phyloP scores from a whole-genome alignment of 2,797 vertebrate genomes.

The Sebastes hubbsi region DNA sequence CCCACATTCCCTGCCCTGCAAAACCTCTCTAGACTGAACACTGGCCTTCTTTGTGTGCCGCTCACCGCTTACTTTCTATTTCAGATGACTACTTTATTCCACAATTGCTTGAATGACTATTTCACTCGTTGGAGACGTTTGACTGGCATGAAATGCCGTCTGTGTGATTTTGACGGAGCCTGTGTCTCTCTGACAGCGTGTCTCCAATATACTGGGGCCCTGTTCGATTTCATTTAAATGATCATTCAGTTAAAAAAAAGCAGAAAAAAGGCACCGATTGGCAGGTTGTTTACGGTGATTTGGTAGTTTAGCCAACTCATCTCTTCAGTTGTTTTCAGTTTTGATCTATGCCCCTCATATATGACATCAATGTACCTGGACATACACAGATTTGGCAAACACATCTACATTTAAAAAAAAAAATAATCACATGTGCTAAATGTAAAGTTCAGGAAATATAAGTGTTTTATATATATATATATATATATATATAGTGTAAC shows the following conservation, averaged over 20 bases:
- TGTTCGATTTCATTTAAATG: slow-evolving; percentile 1
- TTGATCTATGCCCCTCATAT: background rate
- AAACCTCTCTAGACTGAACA: slow-evolving; percentile 52
- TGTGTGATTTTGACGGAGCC: background rate
- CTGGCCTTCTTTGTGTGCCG: slow-evolving; percentile 67
- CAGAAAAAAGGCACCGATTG: background rate
- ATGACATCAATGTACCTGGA: background rate
- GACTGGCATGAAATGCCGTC: slow-evolving; percentile 10
- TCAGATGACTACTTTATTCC: slow-evolving; percentile 63
- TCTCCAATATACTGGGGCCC: background rate
- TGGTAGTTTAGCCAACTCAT: background rate
- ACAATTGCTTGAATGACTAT: slow-evolving; percentile 35
- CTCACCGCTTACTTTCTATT: slow-evolving; percentile 53
- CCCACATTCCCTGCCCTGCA: slow-evolving; percentile 38
- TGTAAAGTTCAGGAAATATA: background rate
- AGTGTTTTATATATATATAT: too few relatives aligned
- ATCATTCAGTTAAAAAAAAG: background rate
- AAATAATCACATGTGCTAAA: background rate
- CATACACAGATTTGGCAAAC: background rate
- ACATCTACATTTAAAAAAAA: background rate
- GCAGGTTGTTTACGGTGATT: background rate
- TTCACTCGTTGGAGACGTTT: slow-evolving; percentile 26
- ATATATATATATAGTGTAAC: too few relatives aligned
- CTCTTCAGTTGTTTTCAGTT: background rate
- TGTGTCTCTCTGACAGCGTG: background rate